These are phyloP conservation scores for Galeopterus variegatus DNA, from an alignment of 2,113 vertebrate species.

Conservation along the genomic window DNA sequence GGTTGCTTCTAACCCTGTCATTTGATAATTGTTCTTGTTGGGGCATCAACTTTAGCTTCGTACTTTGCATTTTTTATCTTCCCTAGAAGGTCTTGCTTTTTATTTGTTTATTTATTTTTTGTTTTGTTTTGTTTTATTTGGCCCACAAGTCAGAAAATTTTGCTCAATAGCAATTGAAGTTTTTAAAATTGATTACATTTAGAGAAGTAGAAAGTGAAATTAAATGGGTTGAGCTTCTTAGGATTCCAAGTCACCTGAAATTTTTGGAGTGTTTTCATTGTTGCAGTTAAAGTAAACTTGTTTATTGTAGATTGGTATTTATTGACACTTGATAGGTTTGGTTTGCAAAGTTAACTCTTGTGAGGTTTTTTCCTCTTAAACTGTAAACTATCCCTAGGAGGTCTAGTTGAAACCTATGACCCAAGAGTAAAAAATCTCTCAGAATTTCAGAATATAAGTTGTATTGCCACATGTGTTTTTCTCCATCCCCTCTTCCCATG, in stretches of 20 bases:
- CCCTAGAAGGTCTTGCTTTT: background rate
- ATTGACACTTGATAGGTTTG: background rate
- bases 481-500: background rate
- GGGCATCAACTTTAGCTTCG: background rate
- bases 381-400: background rate
- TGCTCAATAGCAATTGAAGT: background rate
- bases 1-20: background rate
- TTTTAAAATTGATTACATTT: conserved; percentile 34
- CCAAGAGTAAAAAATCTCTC: background rate
- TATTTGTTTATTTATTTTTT: background rate
- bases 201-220: conserved; percentile 44
- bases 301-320: background rate
- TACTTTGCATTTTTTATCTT: background rate
- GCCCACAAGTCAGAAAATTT: background rate
- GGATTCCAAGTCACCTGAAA: background rate
- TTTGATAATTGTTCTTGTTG: conserved; percentile 10
- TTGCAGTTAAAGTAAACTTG: background rate
- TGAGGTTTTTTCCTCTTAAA: background rate
- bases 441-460: background rate
- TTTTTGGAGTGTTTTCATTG: conserved; percentile 5
- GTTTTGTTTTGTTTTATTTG: background rate
- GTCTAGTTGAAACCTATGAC: background rate
- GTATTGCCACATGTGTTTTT: background rate
- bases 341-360: background rate
- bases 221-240: background rate